Base-by-base conservation (phyloP, 2,888 invertebrate genomes). In the Ophion costatus region DNA sequence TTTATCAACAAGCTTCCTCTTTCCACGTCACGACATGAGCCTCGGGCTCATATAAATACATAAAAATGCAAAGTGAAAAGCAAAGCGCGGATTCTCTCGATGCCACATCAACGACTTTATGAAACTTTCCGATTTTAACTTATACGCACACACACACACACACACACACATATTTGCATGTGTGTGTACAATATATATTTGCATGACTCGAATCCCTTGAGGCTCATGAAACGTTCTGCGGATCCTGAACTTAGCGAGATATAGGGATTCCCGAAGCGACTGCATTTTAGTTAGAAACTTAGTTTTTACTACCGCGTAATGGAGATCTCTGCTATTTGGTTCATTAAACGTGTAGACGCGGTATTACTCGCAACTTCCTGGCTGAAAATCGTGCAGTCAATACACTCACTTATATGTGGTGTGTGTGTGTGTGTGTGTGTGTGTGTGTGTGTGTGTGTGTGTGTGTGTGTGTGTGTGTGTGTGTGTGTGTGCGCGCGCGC, bases 1-100 rank as follows among this genome's bases (percentile, higher is more conserved):
- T 61, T 82, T 74, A 70, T 74, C 63, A 69, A 79, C 74, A 74
- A 11, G 20, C 20, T 22, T 61, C 14, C n/a, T 59, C 42, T 77
- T 17, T 42, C 56, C 24, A 38, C 51, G 9, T 73, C 42, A 33
- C 56, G 22, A 17, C 51, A 22, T 17, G 33, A 56, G 64, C 3
- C 14, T 33, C 14, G 22, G 33, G 56, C 17, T 14, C 24, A 24
- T 51, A 56, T 2, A 38, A 7, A 38, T 38, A 29, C 17, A 70
- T 24, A 70, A 33, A 56, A 56, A 56, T 9, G 56, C 56, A 38
- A 69, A 38, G 29, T 64, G n/a, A 61, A 38, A 17, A 7, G 14
- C 82, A 61, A 64, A 64, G 38, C 59, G 56, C 42, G 9, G 10
- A 2, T n/a, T n/a, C 33, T 51, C 24, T 29, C 20, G 14, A 17